Evolutionary conservation across 2,888 invertebrate genomes (phyloP).

Genomic region (Troides aeacus): DNA sequence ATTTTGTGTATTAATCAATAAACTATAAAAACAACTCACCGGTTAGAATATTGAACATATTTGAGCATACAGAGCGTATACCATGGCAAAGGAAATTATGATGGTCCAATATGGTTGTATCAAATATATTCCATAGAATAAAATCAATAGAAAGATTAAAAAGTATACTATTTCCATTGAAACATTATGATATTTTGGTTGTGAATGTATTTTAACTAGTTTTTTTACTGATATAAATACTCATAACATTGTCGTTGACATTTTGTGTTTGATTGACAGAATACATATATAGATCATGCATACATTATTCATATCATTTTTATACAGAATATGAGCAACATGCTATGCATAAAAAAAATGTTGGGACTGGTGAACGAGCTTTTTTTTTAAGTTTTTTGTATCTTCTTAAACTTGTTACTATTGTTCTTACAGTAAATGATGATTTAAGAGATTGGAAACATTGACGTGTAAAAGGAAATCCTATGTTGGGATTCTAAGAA

Average conservation of each 20-base stretch:
- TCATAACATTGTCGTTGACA: background rate
- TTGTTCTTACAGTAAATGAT: no score
- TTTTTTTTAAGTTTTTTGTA: no score
- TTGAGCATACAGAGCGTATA: constrained; percentile 53
- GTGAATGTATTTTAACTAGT: constrained; percentile 39
- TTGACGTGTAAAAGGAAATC: no score
- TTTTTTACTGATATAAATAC: background rate
- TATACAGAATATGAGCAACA: background rate
- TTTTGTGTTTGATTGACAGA: constrained; percentile 1
- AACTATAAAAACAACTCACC: constrained; percentile 29
- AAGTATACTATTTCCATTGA: constrained; percentile 72
- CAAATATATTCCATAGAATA: constrained; percentile 55
- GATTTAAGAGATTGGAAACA: no score
- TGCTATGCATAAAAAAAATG: background rate
- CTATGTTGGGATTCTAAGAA: no score
- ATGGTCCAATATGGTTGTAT: constrained; percentile 65
- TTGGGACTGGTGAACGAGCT: no score
- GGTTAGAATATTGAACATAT: constrained; percentile 49
- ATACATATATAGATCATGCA: background rate
- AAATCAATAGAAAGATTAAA: constrained; percentile 45
- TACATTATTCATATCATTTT: constrained; percentile 41
- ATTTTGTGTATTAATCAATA: background rate
- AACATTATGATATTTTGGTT: constrained; percentile 36
- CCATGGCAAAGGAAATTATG: constrained; percentile 47
- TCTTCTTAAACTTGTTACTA: no score